Conservation (phyloP, 2,113 vertebrate genomes). For the Dendrocopos noguchii region DNA sequence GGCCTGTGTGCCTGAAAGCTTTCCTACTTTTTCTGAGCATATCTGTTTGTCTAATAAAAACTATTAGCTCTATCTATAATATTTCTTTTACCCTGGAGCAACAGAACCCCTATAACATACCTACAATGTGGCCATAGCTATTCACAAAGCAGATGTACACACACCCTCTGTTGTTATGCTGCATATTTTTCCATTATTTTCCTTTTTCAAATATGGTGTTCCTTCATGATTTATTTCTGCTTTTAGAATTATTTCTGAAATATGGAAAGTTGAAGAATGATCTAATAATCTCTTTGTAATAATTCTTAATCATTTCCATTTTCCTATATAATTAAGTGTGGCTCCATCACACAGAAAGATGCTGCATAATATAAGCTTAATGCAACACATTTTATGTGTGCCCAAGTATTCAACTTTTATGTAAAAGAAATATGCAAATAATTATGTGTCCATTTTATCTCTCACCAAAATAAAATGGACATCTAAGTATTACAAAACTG, state of each 20-base stretch:
- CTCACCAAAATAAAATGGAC: neutral
- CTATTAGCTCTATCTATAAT: neutral
- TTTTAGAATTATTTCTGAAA: neutral
- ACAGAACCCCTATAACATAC: neutral
- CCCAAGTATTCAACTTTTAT: neutral
- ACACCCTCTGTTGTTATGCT: neutral
- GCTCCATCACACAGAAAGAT: neutral
- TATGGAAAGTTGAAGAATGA: neutral
- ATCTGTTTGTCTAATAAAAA: neutral
- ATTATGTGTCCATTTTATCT: neutral
- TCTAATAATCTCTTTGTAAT: neutral
- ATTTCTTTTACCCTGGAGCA: neutral
- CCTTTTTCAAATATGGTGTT: neutral
- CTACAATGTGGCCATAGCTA: neutral
- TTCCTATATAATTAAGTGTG: neutral
- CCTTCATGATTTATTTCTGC: neutral
- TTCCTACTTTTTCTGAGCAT: neutral
- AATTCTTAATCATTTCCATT: neutral
- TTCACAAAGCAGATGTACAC: neutral
- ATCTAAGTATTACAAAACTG: neutral
- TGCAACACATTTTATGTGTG: neutral
- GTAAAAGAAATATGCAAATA: neutral
- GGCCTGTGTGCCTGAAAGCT: neutral
- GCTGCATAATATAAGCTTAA: neutral
- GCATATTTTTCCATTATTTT: neutral